Percentiles rank a stretch among this genome's conserved stretches.
Evolutionary conservation across 2,888 invertebrate genomes (phyloP).

Genomic region (Latrodectus elegans): DNA sequence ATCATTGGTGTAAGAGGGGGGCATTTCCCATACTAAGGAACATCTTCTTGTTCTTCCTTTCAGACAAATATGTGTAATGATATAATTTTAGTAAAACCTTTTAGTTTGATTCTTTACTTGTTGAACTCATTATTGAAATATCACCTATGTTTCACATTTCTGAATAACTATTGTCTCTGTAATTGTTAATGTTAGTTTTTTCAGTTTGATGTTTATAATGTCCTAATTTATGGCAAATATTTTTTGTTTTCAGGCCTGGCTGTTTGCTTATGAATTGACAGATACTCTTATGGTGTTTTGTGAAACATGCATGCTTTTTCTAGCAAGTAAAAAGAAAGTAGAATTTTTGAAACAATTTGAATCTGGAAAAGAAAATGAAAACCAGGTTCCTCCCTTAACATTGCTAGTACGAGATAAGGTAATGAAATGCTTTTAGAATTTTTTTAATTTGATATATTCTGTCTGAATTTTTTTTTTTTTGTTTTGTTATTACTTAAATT

Average conservation of each 20-base stretch:
- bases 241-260: conserved; percentile 85
- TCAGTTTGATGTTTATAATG: no score
- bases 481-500: neutral
- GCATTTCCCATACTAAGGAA: no score
- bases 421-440: conserved; percentile 73
- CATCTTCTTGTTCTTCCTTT: no score
- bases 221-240: neutral
- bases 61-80: no score
- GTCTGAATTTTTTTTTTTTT: conserved; percentile 8
- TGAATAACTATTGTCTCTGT: no score
- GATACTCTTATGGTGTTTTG: conserved; percentile 96
- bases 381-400: conserved; percentile 86
- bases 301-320: conserved; percentile 87
- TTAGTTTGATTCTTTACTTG: no score
- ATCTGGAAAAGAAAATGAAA: conserved; percentile 86
- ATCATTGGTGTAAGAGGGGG: no score
- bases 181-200: no score
- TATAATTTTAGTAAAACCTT: no score
- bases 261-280: conserved; percentile 96
- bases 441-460: no score
- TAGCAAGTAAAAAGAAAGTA: conserved; percentile 98
- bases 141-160: no score
- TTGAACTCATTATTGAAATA: no score
- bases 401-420: conserved; percentile 92
- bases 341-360: conserved; percentile 95